Evolutionary conservation across 2,888 invertebrate species (phyloP).

Genomic region (Polymixis lichenea): DNA sequence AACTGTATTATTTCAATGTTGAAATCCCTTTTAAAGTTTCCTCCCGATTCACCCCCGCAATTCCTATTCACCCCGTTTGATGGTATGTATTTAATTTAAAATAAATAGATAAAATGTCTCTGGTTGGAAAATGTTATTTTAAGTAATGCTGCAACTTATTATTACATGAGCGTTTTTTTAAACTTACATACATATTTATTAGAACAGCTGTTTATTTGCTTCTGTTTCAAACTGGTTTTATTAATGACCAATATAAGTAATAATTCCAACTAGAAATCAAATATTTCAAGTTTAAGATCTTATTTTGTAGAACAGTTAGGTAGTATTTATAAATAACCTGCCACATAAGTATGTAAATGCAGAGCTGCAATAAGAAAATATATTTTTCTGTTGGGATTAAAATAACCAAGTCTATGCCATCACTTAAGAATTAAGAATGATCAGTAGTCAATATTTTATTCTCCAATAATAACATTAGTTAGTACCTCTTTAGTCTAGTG

Average conservation of each 20-base stretch:
- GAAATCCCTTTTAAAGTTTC: too few relatives aligned
- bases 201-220: constrained; percentile 17
- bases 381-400: too few relatives aligned
- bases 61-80: too few relatives aligned
- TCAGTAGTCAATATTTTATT: not conserved
- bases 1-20: too few relatives aligned
- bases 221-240: constrained; percentile 23
- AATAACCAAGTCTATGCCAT: not conserved
- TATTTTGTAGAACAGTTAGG: not conserved
- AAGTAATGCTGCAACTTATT: not conserved
- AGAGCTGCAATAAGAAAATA: too few relatives aligned
- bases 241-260: not conserved
- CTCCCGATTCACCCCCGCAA: too few relatives aligned
- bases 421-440: not conserved
- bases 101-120: too few relatives aligned
- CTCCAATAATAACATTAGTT: too few relatives aligned
- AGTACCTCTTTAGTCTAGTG: too few relatives aligned
- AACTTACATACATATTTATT: constrained; percentile 1
- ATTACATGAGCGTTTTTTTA: not conserved
- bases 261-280: not conserved
- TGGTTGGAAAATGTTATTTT: not conserved
- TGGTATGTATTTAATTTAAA: too few relatives aligned
- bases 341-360: not conserved
- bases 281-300: constrained; percentile 16
- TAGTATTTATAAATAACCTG: not conserved